These are phyloP conservation scores for Chaetorhynchus papuensis DNA, from an alignment of 2,113 vertebrate genomes.

Conservation along the genomic window DNA sequence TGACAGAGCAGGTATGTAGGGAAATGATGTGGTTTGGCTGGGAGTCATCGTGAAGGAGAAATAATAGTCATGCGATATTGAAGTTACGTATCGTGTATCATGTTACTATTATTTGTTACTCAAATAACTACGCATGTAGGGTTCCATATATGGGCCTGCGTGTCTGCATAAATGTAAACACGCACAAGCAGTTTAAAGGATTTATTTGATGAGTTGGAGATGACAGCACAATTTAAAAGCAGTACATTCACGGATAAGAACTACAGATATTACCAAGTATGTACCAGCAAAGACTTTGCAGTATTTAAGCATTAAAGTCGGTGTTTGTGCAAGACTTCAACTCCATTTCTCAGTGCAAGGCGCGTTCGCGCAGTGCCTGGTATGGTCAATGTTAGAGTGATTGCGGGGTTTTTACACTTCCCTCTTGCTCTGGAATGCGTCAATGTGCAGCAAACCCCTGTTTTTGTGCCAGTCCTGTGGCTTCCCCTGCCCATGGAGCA, in stretches of 20 bases:
- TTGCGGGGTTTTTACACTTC: fast-evolving
- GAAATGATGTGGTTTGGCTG: conserved; percentile 21
- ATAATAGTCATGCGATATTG: neutral
- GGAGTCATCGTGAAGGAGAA: neutral
- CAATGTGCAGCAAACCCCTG: fast-evolving
- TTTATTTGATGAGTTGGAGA: neutral
- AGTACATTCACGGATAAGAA: neutral
- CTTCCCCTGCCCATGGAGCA: too few species aligned
- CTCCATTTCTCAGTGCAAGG: neutral
- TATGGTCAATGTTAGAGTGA: fast-evolving
- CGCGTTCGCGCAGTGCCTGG: fast-evolving
- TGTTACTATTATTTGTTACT: neutral
- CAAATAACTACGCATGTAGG: neutral
- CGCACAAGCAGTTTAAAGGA: neutral
- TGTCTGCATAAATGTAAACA: neutral
- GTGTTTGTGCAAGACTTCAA: neutral
- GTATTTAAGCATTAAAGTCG: neutral
- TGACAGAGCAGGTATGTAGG: neutral
- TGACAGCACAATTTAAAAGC: neutral
- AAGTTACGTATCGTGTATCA: neutral
- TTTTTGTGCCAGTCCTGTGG: fast-evolving
- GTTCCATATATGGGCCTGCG: neutral
- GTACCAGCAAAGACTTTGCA: neutral
- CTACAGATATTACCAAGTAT: neutral
- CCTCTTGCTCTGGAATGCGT: neutral